A percentile compares a stretch with the other conserved stretches of the same genome.
phyloP scores from a whole-genome alignment of 23 tunicate species.

The Halocynthia roretzi region DNA sequence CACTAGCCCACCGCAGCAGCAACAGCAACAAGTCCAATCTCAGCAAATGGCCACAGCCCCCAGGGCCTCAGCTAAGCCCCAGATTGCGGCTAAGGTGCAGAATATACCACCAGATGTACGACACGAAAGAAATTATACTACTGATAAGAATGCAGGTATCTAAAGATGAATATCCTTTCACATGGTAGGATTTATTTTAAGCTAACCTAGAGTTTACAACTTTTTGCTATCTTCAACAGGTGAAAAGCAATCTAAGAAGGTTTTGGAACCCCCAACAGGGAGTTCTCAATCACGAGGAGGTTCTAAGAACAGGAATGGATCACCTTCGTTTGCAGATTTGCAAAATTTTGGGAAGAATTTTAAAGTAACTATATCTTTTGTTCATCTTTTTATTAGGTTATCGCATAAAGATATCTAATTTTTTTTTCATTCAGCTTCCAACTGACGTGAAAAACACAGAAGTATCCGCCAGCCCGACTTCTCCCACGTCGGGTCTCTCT shows the following conservation, averaged over 20 bases:
- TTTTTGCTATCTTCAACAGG: too few relatives aligned
- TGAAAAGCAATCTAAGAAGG: too few relatives aligned
- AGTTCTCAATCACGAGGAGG: too few relatives aligned
- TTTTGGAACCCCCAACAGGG: too few relatives aligned
- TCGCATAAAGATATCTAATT: not conserved
- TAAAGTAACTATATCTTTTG: not conserved
- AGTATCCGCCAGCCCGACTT: not conserved
- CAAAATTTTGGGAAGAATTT: not conserved
- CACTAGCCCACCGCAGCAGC: conserved; percentile 17
- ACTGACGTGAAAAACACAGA: not conserved
- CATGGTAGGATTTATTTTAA: too few relatives aligned
- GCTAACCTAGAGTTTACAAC: too few relatives aligned
- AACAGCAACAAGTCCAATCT: conserved; percentile 8
- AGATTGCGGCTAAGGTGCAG: not conserved
- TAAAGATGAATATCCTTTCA: too few relatives aligned
- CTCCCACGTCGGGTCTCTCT: not conserved
- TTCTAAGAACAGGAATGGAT: too few relatives aligned
- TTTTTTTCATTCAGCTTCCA: not conserved
- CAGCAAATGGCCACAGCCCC: conserved; percentile 10
- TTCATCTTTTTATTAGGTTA: not conserved
- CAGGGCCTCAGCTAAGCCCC: not conserved
- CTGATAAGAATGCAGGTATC: too few relatives aligned
- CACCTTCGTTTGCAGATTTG: not conserved
- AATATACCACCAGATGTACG: not conserved
- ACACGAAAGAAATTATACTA: too few relatives aligned